A percentile compares a stretch with the other conserved stretches of the same genome.
Evolutionary conservation across 2,113 vertebrate genomes (phyloP).

Genomic region (Narcine bancroftii): DNA sequence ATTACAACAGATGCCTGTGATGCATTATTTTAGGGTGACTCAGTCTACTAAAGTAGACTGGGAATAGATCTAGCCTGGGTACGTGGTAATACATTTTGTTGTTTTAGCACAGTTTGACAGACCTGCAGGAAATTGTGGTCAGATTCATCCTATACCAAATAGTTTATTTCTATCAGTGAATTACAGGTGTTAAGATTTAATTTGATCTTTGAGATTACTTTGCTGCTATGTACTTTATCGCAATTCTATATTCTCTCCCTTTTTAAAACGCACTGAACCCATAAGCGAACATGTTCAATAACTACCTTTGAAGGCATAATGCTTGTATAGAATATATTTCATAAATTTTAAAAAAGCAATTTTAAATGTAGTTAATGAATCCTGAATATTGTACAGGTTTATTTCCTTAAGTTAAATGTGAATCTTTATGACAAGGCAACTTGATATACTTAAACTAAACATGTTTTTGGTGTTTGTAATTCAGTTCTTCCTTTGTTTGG

Average conservation of each 20-base stretch:
- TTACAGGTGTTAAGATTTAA: not conserved
- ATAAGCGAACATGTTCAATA: not conserved
- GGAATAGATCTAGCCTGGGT: not conserved
- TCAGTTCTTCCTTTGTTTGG: conserved; percentile 44
- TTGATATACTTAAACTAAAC: conserved; percentile 47
- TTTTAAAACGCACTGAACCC: not conserved
- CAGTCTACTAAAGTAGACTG: too few relatives aligned
- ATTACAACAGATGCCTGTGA: too few relatives aligned
- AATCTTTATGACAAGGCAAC: conserved; percentile 35
- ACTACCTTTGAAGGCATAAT: not conserved
- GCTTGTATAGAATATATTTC: not conserved
- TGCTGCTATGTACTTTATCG: not conserved
- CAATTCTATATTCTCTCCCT: not conserved
- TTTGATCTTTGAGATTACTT: not conserved
- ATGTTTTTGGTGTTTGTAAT: conserved; percentile 46
- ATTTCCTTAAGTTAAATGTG: conserved; percentile 46
- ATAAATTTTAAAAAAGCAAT: not conserved
- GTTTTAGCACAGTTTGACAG: not conserved
- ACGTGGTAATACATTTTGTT: not conserved
- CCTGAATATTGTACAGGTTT: too few relatives aligned
- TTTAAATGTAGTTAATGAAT: not conserved
- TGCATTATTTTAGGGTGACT: too few relatives aligned
- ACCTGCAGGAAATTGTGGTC: not conserved
- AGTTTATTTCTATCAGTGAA: not conserved
- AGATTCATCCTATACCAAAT: not conserved